Evolutionary conservation across 2,888 invertebrate species (phyloP).

Genomic region (Eudemis profundana): DNA sequence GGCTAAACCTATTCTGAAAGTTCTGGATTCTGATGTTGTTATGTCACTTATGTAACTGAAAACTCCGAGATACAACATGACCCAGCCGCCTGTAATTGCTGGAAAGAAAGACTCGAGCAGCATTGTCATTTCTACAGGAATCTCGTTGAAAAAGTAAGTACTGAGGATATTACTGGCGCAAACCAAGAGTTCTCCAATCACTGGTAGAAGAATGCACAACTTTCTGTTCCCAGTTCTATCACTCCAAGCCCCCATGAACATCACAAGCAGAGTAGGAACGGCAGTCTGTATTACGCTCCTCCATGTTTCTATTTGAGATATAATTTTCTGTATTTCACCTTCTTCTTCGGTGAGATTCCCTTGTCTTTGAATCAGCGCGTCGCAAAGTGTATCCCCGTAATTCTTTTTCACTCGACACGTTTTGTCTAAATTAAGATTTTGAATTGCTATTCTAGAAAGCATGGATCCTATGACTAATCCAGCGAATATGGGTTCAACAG

Average conservation of each 20-base stretch:
- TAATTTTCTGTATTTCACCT: conserved; percentile 84
- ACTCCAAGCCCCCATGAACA: conserved; percentile 87
- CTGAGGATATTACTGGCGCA: conserved; percentile 79
- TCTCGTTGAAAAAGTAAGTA: conserved; percentile 81
- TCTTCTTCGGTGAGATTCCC: conserved; percentile 86
- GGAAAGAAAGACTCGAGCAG: conserved; percentile 83
- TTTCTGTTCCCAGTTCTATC: conserved; percentile 85
- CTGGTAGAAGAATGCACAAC: conserved; percentile 83
- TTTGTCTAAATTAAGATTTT: conserved; percentile 78
- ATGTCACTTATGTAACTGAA: conserved; percentile 87
- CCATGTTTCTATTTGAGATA: conserved; percentile 83
- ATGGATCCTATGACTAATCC: conserved; percentile 88
- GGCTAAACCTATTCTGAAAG: conserved; percentile 85
- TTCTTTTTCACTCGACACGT: conserved; percentile 70
- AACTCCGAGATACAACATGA: conserved; percentile 83
- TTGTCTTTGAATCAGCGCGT: conserved; percentile 64
- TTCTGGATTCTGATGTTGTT: conserved; percentile 82
- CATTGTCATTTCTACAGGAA: conserved; percentile 83
- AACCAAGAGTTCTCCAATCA: conserved; percentile 81
- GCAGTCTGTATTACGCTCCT: conserved; percentile 84
- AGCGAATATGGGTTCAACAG: conserved; percentile 90
- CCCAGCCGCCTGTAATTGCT: conserved; percentile 83
- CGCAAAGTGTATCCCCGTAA: conserved; percentile 70
- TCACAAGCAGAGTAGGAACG: conserved; percentile 82
- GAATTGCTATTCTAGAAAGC: conserved; percentile 88